These are phyloP conservation scores for Dynastes hyllus DNA, from an alignment of 2,888 invertebrate species.

Conservation along the genomic window DNA sequence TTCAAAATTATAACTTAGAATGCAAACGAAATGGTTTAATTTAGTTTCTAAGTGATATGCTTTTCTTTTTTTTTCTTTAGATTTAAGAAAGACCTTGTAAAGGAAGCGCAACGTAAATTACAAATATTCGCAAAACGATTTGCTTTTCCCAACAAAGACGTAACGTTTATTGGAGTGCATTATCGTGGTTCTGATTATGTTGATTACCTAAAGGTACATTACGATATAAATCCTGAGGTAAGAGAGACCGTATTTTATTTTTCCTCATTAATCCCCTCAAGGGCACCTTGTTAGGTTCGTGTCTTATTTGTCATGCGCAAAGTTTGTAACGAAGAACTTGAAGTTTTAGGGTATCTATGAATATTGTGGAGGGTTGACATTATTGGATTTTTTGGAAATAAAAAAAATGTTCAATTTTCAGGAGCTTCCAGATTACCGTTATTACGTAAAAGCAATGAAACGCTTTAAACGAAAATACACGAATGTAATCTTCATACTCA, in stretches of 20 bases:
- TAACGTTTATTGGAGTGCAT: conserved; percentile 54
- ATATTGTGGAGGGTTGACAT: too few relatives aligned
- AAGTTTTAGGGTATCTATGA: too few relatives aligned
- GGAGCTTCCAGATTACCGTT: conserved; percentile 50
- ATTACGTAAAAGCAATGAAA: conserved; percentile 55
- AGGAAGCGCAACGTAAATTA: conserved; percentile 13
- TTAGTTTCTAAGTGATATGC: not conserved
- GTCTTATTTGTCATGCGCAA: too few relatives aligned
- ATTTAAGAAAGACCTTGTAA: conserved; percentile 6
- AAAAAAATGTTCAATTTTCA: conserved; percentile 39
- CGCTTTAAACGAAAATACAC: conserved; percentile 52
- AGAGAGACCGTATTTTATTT: not conserved
- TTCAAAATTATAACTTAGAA: too few relatives aligned
- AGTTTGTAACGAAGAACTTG: too few relatives aligned
- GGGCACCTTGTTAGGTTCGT: too few relatives aligned
- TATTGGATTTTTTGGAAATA: not conserved
- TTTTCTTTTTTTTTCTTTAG: conserved; percentile 4
- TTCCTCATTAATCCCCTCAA: too few relatives aligned
- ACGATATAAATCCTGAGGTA: conserved; percentile 13
- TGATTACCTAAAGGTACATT: conserved; percentile 11
- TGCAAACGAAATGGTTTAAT: not conserved
- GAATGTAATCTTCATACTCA: conserved; percentile 53
- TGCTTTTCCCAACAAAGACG: conserved; percentile 11
- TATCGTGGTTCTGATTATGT: conserved; percentile 54
- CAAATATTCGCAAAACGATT: not conserved